A percentile compares a stretch with the other conserved stretches of the same genome.
Evolutionary conservation across 2,113 vertebrate species (phyloP).

Genomic region (Bothrops jararaca): DNA sequence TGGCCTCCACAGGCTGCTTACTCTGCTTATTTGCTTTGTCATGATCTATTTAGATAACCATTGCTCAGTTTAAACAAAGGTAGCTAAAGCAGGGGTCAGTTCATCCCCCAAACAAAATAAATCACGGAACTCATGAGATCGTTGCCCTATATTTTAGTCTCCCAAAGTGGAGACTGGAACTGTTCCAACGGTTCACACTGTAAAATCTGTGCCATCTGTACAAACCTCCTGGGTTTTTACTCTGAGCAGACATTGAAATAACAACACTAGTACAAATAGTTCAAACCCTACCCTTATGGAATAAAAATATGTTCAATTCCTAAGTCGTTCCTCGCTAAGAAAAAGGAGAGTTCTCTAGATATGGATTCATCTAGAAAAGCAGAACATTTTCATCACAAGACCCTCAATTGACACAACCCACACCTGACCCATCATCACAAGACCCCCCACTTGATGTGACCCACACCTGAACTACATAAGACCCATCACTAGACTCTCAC

Average conservation of each 20-base stretch:
- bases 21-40: background rate
- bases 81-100: background rate
- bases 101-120: background rate
- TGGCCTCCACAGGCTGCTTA: background rate
- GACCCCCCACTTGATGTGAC: too few relatives aligned
- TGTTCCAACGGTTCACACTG: background rate
- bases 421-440: too few relatives aligned
- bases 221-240: background rate
- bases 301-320: constrained; percentile 5
- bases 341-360: background rate
- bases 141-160: background rate
- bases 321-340: too few relatives aligned
- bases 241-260: background rate
- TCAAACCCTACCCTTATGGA: constrained; percentile 14
- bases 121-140: background rate
- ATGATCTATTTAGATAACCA: background rate
- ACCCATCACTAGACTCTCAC: background rate
- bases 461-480: too few relatives aligned
- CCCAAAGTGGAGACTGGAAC: background rate
- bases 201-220: background rate
- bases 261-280: constrained; percentile 20
- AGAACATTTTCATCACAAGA: background rate
- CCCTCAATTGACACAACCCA: background rate
- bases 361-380: background rate
- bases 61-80: background rate